These are phyloP conservation scores for Sarcophaga carnaria DNA, from an alignment of 2,888 invertebrate genomes.

Conservation along the genomic window DNA sequence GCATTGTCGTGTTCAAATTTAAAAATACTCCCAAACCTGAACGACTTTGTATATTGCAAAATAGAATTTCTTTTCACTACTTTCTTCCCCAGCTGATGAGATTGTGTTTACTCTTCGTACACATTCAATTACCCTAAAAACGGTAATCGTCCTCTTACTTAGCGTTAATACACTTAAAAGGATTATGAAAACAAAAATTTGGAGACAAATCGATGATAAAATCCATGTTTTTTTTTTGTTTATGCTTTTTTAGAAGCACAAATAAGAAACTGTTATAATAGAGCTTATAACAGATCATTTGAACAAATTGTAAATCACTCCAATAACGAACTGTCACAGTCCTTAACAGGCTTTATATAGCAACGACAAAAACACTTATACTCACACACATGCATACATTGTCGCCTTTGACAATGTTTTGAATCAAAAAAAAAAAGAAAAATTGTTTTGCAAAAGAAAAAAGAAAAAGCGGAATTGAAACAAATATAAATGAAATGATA, in stretches of 20 bases:
- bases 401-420: slow-evolving; percentile 49
- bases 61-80: no score
- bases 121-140: slow-evolving; percentile 36
- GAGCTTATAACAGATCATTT: slow-evolving; percentile 63
- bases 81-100: not conserved
- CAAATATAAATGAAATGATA: slow-evolving; percentile 43
- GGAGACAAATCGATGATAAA: not conserved
- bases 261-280: slow-evolving; percentile 26
- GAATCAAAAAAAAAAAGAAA: slow-evolving; percentile 13
- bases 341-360: slow-evolving; percentile 36
- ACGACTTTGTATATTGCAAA: no score
- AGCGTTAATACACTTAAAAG: slow-evolving; percentile 46
- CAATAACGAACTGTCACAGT: slow-evolving; percentile 64
- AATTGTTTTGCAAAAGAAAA: slow-evolving; percentile 5
- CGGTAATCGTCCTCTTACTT: slow-evolving; percentile 32
- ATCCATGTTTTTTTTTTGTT: no score
- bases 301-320: slow-evolving; percentile 64
- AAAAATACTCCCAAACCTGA: no score
- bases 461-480: not conserved
- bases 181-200: slow-evolving; percentile 13
- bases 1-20: no score
- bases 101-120: not conserved
- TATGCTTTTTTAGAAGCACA: not conserved
- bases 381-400: not conserved
- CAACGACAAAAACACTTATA: slow-evolving; percentile 22